Percentiles rank a stretch among this genome's conserved stretches.
Conservation (phyloP, 2,113 vertebrate species). For the Boulengeromyrus knoepffleri region DNA sequence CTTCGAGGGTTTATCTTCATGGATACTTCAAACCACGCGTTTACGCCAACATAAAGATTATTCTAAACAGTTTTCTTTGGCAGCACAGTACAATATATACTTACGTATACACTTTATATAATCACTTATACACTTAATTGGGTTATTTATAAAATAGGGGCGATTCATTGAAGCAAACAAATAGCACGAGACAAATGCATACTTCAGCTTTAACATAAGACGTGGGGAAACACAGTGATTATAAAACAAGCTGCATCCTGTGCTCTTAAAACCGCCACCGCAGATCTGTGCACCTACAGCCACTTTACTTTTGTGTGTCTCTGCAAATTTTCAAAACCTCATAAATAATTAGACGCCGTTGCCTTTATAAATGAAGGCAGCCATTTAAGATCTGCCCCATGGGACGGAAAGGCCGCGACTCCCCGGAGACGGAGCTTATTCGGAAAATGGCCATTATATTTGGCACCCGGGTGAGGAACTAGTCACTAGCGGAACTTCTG, state of each 20-base stretch:
- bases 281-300: conserved; percentile 44
- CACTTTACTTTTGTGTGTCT: conserved; percentile 13
- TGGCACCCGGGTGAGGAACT: neutral
- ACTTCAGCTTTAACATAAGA: conserved; percentile 47
- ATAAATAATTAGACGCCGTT: neutral
- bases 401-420: neutral
- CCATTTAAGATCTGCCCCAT: neutral
- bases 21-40: neutral
- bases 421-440: neutral
- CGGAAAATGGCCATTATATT: neutral
- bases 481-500: neutral
- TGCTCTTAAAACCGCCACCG: conserved; percentile 46
- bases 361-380: conserved; percentile 14
- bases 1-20: too few relatives aligned
- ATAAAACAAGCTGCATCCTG: conserved; percentile 59
- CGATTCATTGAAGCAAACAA: conserved; percentile 36
- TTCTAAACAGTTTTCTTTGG: neutral
- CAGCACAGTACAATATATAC: conserved; percentile 27
- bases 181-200: conserved; percentile 47
- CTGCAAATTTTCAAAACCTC: conserved; percentile 17
- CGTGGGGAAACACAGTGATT: conserved; percentile 53
- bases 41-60: neutral
- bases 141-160: conserved; percentile 47
- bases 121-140: conserved; percentile 30
- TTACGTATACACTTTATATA: neutral